Evolutionary conservation across 1,140 invertebrate genomes (phyloP).

Genomic region (Drosophila paulistorum): DNA sequence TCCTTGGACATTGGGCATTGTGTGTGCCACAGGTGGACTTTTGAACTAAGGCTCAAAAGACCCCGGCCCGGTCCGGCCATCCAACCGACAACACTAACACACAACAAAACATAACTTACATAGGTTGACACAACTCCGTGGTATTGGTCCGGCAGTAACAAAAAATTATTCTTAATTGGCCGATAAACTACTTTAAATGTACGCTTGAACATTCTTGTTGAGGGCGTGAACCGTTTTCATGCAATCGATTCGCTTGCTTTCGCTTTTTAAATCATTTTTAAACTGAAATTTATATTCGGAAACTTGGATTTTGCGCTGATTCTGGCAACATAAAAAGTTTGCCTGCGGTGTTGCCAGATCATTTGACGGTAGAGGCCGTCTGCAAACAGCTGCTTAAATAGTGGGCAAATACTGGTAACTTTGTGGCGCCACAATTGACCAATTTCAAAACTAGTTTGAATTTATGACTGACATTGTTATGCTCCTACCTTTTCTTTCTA

Average conservation of each 20-base stretch:
- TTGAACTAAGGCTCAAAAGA: conserved; percentile 33
- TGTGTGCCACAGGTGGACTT: conserved; percentile 45
- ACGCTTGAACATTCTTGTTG: conserved; percentile 74
- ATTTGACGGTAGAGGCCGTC: background rate
- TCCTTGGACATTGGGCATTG: background rate
- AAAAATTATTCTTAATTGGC: conserved; percentile 73
- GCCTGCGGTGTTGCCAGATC: background rate
- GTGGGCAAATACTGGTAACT: background rate
- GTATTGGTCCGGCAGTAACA: conserved; percentile 76
- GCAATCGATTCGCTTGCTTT: conserved; percentile 15
- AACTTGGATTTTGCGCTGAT: conserved; percentile 1
- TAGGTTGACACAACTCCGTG: conserved; percentile 80
- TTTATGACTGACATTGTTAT: background rate
- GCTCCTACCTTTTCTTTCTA: no score
- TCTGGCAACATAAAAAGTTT: background rate
- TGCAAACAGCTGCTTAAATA: background rate
- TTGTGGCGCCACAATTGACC: background rate
- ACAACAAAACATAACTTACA: conserved; percentile 59
- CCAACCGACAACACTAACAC: no score
- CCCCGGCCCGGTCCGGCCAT: background rate
- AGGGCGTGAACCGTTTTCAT: conserved; percentile 26
- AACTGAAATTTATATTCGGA: conserved; percentile 20
- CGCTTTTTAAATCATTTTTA: conserved; percentile 52
- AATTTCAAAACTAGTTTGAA: background rate
- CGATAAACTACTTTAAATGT: conserved; percentile 81